Conservation (phyloP, 2,888 invertebrate genomes). For the Phymatocera aterrima region DNA sequence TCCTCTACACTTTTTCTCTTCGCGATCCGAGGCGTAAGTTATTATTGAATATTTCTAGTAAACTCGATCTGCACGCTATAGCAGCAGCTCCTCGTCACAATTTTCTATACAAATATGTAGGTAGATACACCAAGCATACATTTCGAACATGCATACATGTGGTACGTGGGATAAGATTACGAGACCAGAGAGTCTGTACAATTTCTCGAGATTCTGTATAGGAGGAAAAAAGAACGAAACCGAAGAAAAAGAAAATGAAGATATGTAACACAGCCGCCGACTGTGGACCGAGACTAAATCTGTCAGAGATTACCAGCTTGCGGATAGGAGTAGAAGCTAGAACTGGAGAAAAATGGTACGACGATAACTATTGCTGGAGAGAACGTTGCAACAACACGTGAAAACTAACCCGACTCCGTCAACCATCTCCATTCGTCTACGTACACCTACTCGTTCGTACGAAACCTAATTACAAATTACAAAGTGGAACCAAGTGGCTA, state of each 20-base stretch:
- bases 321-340: conserved; percentile 28
- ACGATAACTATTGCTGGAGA: conserved; percentile 14
- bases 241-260: not conserved
- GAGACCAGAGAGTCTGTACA: not conserved
- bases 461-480: conserved; percentile 33
- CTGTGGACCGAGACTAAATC: conserved; percentile 35
- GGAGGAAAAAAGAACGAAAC: not conserved
- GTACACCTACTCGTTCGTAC: not conserved
- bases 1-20: too few relatives aligned
- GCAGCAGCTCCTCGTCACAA: too few relatives aligned
- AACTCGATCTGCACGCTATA: too few relatives aligned
- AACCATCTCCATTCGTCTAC: conserved; percentile 21
- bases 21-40: too few relatives aligned
- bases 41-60: too few relatives aligned
- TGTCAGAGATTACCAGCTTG: conserved; percentile 43
- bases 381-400: conserved; percentile 24
- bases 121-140: too few relatives aligned
- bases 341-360: conserved; percentile 19
- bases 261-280: not conserved
- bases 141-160: not conserved
- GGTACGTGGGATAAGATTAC: not conserved
- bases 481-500: too few relatives aligned
- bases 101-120: too few relatives aligned
- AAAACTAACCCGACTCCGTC: conserved; percentile 37
- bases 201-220: not conserved